Conservation (phyloP, 2,113 vertebrate species). For the Gallinago paraguaiae region DNA sequence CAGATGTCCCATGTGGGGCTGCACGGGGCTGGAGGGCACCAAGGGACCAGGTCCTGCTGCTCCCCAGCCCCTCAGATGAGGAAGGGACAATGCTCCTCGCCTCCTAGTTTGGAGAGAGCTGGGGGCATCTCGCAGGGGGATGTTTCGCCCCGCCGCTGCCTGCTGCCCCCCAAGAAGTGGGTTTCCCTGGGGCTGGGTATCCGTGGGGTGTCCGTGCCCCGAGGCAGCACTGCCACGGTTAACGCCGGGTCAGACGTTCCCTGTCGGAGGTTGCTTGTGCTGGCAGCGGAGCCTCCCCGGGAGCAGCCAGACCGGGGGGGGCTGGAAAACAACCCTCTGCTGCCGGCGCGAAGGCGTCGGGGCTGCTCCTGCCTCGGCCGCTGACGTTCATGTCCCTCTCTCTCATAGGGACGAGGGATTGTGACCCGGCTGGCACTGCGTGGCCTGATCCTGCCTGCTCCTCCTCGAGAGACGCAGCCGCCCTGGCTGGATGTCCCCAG, state of each 20-base stretch:
- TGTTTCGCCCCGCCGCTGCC: accelerated
- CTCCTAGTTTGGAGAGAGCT: neutral
- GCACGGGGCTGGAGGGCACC: neutral
- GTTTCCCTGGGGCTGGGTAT: neutral
- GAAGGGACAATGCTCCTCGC: neutral
- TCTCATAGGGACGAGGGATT: neutral
- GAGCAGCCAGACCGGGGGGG: neutral
- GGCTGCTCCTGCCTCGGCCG: neutral
- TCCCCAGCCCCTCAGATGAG: neutral
- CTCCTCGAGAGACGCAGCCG: neutral
- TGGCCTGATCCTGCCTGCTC: neutral
- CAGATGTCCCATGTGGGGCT: neutral
- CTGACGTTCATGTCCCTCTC: neutral
- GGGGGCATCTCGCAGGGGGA: neutral
- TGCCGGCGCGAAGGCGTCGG: neutral
- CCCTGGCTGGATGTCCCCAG: neutral
- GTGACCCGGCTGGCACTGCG: neutral
- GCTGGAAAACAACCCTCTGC: neutral
- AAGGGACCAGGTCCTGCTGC: neutral
- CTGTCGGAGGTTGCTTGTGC: neutral
- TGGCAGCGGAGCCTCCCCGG: neutral
- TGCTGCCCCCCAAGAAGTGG: neutral
- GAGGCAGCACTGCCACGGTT: neutral
- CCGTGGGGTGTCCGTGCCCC: neutral
- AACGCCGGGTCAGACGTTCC: neutral